These are phyloP conservation scores for Aeoliscus strigatus DNA, from an alignment of 2,797 vertebrate genomes.

Conservation along the genomic window DNA sequence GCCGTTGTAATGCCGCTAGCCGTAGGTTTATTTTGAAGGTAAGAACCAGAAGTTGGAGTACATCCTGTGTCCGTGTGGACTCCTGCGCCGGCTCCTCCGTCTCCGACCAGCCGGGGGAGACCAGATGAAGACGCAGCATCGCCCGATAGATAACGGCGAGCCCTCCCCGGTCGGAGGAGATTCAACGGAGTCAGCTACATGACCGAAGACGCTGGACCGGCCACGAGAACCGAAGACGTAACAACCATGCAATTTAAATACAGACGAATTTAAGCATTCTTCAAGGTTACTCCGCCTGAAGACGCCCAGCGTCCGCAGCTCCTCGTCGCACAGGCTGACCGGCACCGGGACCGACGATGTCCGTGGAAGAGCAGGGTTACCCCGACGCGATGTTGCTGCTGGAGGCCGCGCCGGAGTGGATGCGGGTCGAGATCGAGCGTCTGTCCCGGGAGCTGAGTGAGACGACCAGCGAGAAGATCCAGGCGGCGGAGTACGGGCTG, in stretches of 20 bases:
- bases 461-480: slow-evolving; percentile 96
- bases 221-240: slow-evolving; percentile 41
- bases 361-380: slow-evolving; percentile 82
- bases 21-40: slow-evolving; percentile 41
- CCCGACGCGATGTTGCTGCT: slow-evolving; percentile 77
- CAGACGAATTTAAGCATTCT: slow-evolving; percentile 64
- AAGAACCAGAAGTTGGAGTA: background rate
- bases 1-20: rapidly evolving
- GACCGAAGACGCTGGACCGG: slow-evolving; percentile 49
- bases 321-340: slow-evolving; percentile 35
- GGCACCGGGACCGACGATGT: slow-evolving; percentile 66
- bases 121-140: slow-evolving; percentile 26
- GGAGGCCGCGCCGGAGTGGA: slow-evolving; percentile 80
- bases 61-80: no score
- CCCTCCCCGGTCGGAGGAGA: slow-evolving; percentile 46
- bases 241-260: slow-evolving; percentile 71
- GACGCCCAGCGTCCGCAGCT: slow-evolving; percentile 49
- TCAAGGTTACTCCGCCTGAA: slow-evolving; percentile 68
- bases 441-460: slow-evolving; percentile 88
- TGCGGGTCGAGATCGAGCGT: slow-evolving; percentile 86
- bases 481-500: slow-evolving; percentile 95
- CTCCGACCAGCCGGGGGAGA: slow-evolving; percentile 57
- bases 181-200: slow-evolving; percentile 36
- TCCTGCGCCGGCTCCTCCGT: slow-evolving; percentile 2
- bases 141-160: slow-evolving; percentile 22